Conservation (phyloP, 2,113 vertebrate species). For the Lepisosteus osseus region DNA sequence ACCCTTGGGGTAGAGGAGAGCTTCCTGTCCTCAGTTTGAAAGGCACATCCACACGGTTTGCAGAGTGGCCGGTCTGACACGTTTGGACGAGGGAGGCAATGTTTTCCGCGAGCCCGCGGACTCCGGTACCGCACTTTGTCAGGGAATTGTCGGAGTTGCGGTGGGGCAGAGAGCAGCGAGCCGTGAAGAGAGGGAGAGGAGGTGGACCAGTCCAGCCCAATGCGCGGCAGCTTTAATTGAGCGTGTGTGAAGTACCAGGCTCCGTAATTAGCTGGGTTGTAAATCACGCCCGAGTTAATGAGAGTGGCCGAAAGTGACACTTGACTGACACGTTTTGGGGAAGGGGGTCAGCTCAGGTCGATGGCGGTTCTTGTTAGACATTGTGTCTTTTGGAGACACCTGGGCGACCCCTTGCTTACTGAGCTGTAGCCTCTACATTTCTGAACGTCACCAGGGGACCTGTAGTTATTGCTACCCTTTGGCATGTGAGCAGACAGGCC, state of each 20-base stretch:
- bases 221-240: background rate
- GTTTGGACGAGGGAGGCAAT: no score
- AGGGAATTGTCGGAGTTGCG: no score
- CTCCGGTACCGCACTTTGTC: no score
- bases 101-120: no score
- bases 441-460: slow-evolving; percentile 46
- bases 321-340: slow-evolving; percentile 32
- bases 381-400: slow-evolving; percentile 48
- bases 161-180: no score
- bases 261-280: slow-evolving; percentile 52
- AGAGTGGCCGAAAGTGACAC: slow-evolving; percentile 50
- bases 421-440: slow-evolving; percentile 53
- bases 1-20: no score
- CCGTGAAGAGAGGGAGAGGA: no score
- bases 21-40: no score
- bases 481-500: slow-evolving; percentile 55
- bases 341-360: slow-evolving; percentile 24
- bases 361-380: slow-evolving; percentile 26
- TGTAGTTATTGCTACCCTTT: slow-evolving; percentile 41
- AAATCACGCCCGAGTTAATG: slow-evolving; percentile 61
- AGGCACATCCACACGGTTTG: no score
- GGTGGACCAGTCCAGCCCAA: background rate
- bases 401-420: slow-evolving; percentile 56
- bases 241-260: slow-evolving; percentile 3
- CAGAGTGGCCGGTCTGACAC: no score